Percentiles rank a stretch among this genome's conserved stretches.
These are phyloP conservation scores for Rhopilema esculentum DNA, from an alignment of 30 jellyfish, hydroid and myxozoan species.

Conservation along the genomic window DNA sequence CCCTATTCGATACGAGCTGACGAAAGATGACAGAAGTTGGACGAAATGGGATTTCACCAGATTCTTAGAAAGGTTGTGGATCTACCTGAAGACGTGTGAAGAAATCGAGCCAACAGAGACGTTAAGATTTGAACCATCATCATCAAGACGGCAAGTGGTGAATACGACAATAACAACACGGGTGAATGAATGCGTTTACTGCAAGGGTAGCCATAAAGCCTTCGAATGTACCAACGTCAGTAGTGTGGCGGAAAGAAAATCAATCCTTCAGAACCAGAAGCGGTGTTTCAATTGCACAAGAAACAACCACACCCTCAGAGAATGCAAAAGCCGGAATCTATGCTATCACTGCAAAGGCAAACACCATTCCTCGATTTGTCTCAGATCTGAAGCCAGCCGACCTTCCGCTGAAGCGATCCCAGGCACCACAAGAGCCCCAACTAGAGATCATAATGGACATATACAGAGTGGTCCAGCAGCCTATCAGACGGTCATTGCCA, in stretches of 20 bases:
- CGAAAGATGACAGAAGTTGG: slow-evolving; percentile 62
- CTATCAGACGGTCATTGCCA: slow-evolving; percentile 33
- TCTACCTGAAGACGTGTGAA: slow-evolving; percentile 43
- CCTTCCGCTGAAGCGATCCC: not conserved
- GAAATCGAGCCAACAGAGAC: slow-evolving; percentile 55
- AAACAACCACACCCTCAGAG: slow-evolving; percentile 23
- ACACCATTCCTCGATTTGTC: slow-evolving; percentile 49
- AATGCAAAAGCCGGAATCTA: slow-evolving; percentile 40
- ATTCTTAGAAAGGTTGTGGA: slow-evolving; percentile 40
- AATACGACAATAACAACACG: slow-evolving; percentile 35
- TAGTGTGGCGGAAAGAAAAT: slow-evolving; percentile 40
- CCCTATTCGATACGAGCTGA: slow-evolving; percentile 39
- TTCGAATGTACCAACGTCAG: slow-evolving; percentile 39
- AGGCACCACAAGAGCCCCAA: too few relatives aligned
- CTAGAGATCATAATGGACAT: slow-evolving; percentile 25
- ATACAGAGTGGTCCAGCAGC: slow-evolving; percentile 55
- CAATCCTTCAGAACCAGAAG: slow-evolving; percentile 30
- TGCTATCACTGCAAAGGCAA: slow-evolving; percentile 47
- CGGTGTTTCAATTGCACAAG: slow-evolving; percentile 57
- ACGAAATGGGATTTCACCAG: slow-evolving; percentile 25
- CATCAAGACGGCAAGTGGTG: slow-evolving; percentile 9
- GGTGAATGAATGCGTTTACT: slow-evolving; percentile 45
- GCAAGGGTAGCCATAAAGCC: slow-evolving; percentile 43
- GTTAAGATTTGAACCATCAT: not conserved
- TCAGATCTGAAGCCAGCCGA: not conserved